Percentiles rank a stretch among this genome's conserved stretches.
phyloP scores from a whole-genome alignment of 2,797 vertebrate species.

The Platalea minor region DNA sequence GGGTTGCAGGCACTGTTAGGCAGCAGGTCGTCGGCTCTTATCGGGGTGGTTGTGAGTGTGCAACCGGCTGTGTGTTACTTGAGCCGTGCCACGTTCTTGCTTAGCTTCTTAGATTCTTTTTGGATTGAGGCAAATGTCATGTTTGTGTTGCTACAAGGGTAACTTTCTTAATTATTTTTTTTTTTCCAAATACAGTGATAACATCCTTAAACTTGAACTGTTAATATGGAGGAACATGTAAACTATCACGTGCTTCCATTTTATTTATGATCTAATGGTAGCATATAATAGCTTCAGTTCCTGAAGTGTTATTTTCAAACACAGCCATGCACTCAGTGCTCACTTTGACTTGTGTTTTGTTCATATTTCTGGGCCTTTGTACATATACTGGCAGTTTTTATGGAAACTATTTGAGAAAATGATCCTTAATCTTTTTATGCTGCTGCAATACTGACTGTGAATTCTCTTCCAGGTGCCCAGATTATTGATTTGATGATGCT shows the following conservation, averaged over 20 bases:
- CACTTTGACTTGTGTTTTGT: background rate
- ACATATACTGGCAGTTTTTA: background rate
- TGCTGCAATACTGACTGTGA: slow-evolving; percentile 30
- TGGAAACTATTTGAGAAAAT: background rate
- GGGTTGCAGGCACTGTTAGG: background rate
- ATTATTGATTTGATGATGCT: slow-evolving; percentile 99
- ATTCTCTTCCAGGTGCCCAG: slow-evolving; percentile 85
- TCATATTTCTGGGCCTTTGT: background rate
- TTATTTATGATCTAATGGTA: background rate
- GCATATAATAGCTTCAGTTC: background rate
- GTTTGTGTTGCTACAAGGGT: background rate
- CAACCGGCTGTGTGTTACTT: background rate
- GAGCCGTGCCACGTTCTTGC: background rate
- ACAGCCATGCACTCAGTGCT: background rate
- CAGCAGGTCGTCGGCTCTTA: background rate
- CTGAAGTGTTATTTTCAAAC: background rate
- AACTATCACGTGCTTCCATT: background rate
- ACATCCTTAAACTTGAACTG: background rate
- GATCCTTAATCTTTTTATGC: background rate
- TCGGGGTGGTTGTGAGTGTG: rapidly evolving
- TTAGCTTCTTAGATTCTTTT: background rate
- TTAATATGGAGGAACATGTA: background rate
- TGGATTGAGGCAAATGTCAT: background rate
- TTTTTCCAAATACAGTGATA: background rate
- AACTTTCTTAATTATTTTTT: background rate